These are phyloP conservation scores for Philypnodon macrostomus DNA, from an alignment of 2,797 vertebrate species.

Conservation along the genomic window DNA sequence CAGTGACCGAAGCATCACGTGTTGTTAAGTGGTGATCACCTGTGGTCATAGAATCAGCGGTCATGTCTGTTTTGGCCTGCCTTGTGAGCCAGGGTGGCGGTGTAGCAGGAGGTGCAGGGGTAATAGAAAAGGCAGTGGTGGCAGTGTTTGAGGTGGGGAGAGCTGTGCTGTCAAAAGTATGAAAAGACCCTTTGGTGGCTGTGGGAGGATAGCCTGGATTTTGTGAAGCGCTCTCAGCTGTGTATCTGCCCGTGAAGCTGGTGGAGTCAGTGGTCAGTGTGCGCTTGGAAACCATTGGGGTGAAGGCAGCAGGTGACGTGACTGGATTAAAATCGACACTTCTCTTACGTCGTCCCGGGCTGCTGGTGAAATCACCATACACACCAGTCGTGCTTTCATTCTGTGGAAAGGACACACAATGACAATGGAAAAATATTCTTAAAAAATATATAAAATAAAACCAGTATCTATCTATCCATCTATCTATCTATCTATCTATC, in stretches of 20 bases:
- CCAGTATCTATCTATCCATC: too few species aligned
- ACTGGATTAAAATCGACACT: constrained; percentile 75
- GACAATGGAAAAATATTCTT: too few species aligned
- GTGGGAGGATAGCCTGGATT: not conserved
- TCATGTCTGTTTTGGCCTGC: constrained; percentile 54
- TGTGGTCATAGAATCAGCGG: constrained; percentile 63
- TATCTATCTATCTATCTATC: too few species aligned
- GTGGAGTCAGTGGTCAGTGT: constrained; percentile 41
- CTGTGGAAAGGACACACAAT: constrained; percentile 55
- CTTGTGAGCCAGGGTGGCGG: constrained; percentile 60
- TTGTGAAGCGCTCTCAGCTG: constrained; percentile 2
- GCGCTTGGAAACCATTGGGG: constrained; percentile 65
- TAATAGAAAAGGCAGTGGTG: constrained; percentile 51
- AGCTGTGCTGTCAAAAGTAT: constrained; percentile 22
- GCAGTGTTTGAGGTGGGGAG: constrained; percentile 16
- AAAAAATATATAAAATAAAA: too few species aligned
- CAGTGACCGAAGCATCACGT: constrained; percentile 42
- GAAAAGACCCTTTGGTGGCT: constrained; percentile 21
- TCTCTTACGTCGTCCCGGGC: constrained; percentile 74
- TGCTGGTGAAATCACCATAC: constrained; percentile 52
- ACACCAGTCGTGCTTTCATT: constrained; percentile 54
- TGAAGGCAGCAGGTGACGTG: constrained; percentile 70
- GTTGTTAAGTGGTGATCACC: constrained; percentile 65
- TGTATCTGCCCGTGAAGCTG: constrained; percentile 23
- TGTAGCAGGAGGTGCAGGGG: constrained; percentile 39